Conservation (phyloP, 2,113 vertebrate species). For the Atlantisia rogersi region DNA sequence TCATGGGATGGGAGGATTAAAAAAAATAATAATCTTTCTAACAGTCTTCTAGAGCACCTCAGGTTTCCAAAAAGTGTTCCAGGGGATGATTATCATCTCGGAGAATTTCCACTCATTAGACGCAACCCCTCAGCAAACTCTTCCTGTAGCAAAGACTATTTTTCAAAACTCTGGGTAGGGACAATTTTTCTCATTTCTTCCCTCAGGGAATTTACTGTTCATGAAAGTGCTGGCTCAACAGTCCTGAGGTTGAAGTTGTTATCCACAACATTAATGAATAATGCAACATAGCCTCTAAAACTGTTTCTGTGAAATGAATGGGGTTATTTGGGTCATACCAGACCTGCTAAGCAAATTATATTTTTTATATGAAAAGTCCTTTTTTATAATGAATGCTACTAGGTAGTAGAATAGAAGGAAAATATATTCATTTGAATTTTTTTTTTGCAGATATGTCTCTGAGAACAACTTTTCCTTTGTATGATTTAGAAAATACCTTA, state of each 20-base stretch:
- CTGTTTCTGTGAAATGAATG: conserved; percentile 66
- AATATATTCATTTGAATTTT: conserved; percentile 28
- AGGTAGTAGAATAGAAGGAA: conserved; percentile 36
- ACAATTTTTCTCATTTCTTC: background rate
- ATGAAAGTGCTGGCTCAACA: conserved; percentile 53
- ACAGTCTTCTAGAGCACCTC: background rate
- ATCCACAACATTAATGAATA: conserved; percentile 63
- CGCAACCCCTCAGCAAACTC: background rate
- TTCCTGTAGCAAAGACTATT: background rate
- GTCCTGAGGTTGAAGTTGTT: conserved; percentile 48
- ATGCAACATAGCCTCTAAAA: conserved; percentile 56
- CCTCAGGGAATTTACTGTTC: conserved; percentile 15
- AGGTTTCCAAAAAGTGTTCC: background rate
- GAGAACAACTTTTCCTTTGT: conserved; percentile 3
- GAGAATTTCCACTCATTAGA: conserved; percentile 9
- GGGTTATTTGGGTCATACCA: conserved; percentile 66
- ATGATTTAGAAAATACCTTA: background rate
- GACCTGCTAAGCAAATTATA: conserved; percentile 57
- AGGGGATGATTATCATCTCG: background rate
- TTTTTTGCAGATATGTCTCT: background rate
- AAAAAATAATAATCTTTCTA: background rate
- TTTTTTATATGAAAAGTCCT: conserved; percentile 40
- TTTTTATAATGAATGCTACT: conserved; percentile 16
- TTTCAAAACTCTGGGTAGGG: conserved; percentile 39
- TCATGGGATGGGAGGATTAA: background rate